Conservation (phyloP, 2,888 invertebrate species). For the Andrena marginata region DNA sequence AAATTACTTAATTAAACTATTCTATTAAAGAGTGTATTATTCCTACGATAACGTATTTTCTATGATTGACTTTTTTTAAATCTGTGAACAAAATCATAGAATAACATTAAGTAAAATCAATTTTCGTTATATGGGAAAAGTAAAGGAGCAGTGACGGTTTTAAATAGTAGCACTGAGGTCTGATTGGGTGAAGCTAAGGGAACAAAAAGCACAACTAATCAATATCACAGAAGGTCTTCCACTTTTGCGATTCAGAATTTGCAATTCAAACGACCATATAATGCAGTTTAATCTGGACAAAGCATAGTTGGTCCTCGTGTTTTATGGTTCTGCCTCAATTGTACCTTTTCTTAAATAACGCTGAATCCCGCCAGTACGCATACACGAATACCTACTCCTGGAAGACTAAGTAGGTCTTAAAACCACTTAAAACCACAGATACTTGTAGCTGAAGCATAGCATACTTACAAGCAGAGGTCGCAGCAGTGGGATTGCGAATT, state of each 20-base stretch:
- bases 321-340: background rate
- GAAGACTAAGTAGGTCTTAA: background rate
- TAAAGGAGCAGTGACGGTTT: background rate
- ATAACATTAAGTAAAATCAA: no score
- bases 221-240: background rate
- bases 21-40: no score
- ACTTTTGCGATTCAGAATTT: background rate
- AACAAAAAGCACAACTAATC: background rate
- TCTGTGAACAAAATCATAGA: no score
- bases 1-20: no score
- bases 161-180: background rate
- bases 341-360: background rate
- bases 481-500: background rate
- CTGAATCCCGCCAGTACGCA: background rate
- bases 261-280: background rate
- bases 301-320: background rate
- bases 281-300: background rate
- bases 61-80: no score
- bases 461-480: background rate
- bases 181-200: background rate
- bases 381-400: background rate
- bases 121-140: no score
- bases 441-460: background rate
- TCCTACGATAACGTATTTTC: no score
- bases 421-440: background rate